These are phyloP conservation scores for Brenthis hecate DNA, from an alignment of 2,888 invertebrate genomes.

Conservation along the genomic window DNA sequence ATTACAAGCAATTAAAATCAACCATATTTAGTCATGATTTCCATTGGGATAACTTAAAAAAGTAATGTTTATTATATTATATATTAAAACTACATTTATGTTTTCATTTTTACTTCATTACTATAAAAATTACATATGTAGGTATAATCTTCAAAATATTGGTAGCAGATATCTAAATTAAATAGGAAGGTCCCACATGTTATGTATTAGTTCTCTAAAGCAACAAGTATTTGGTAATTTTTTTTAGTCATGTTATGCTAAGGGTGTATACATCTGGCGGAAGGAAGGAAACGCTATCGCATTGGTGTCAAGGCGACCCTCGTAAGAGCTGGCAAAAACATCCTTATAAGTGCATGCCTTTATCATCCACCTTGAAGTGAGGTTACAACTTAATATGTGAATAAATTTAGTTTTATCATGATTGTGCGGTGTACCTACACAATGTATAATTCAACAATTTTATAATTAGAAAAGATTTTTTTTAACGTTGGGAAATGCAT, in stretches of 20 bases:
- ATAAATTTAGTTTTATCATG: slow-evolving; percentile 23
- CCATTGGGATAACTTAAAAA: neutral
- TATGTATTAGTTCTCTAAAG: too few relatives aligned
- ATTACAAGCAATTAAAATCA: neutral
- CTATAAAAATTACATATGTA: too few relatives aligned
- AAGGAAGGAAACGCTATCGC: slow-evolving; percentile 54
- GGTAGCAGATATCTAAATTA: too few relatives aligned
- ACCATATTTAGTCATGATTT: slow-evolving; percentile 1
- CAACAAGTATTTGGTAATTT: neutral
- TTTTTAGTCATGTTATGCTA: neutral
- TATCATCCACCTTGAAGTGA: slow-evolving; percentile 45
- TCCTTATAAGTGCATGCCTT: slow-evolving; percentile 48
- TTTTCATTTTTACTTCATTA: too few relatives aligned
- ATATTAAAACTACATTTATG: too few relatives aligned
- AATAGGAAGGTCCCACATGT: too few relatives aligned
- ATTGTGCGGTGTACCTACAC: neutral
- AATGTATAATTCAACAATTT: slow-evolving; percentile 5
- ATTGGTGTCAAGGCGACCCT: slow-evolving; percentile 58
- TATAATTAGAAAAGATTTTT: too few relatives aligned
- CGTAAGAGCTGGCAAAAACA: slow-evolving; percentile 43
- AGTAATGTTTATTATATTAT: too few relatives aligned
- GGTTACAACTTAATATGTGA: slow-evolving; percentile 32
- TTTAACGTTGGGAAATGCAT: neutral
- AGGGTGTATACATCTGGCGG: slow-evolving; percentile 47
- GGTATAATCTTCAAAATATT: too few relatives aligned